Percentiles rank a stretch among this genome's conserved stretches.
Evolutionary conservation across 2,888 invertebrate species (phyloP).

Genomic region (Meta bourneti): DNA sequence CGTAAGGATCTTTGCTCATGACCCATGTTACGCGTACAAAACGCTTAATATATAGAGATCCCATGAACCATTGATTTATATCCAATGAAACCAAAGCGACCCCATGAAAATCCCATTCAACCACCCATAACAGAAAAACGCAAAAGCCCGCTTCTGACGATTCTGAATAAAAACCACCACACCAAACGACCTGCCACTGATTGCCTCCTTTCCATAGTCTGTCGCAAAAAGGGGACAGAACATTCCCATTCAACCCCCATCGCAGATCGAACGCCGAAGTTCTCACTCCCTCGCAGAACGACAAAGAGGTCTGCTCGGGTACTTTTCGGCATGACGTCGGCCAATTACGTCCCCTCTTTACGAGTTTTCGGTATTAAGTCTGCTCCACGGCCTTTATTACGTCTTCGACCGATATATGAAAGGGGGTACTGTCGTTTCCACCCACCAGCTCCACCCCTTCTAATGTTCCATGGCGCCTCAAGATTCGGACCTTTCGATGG

Average conservation of each 20-base stretch:
- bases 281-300: background rate
- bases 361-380: constrained; percentile 58
- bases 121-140: too few species aligned
- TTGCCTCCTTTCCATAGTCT: too few species aligned
- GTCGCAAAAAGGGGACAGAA: background rate
- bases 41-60: too few species aligned
- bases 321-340: constrained; percentile 15
- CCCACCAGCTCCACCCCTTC: background rate
- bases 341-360: constrained; percentile 44
- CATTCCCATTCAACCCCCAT: background rate
- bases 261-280: too few species aligned
- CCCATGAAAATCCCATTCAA: too few species aligned
- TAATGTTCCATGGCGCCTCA: constrained; percentile 37
- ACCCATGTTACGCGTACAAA: too few species aligned
- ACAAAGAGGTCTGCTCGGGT: constrained; percentile 7
- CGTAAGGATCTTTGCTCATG: too few species aligned
- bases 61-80: too few species aligned
- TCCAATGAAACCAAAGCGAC: too few species aligned
- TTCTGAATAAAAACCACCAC: too few species aligned
- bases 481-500: constrained; percentile 24
- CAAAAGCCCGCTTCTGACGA: too few species aligned
- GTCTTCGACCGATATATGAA: constrained; percentile 47
- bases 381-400: constrained; percentile 43
- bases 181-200: too few species aligned
- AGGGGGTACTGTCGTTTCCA: background rate